Evolutionary conservation across 1,140 invertebrate genomes (phyloP), one percentile per base, ranked within the genome.

Genomic region (Globodera rostochiensis): DNA sequence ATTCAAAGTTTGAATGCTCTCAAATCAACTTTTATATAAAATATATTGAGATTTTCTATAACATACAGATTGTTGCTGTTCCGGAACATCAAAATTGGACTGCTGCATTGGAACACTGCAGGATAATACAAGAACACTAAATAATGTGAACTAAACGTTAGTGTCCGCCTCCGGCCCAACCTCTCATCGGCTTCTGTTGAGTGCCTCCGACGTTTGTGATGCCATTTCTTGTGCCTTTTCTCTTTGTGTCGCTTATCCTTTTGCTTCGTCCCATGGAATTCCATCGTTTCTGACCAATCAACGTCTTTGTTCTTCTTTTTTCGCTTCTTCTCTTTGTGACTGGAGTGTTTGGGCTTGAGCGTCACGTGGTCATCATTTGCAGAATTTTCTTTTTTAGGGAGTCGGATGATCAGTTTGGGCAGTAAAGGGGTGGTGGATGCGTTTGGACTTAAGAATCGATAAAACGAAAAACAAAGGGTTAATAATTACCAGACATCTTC

Each of bases 401-500:
- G 15, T 74, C 73, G 53, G 67, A 82, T 82, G 25, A 82, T 66
- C 45, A 82, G 45, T 82, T 82, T 82, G 21, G 81, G 81, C 64
- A 82, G 71, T 25, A 60, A 46, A 15, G 45, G 13, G 9, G 64
- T 21, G 66, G n/a, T 78, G 50, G 47, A 46, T 57, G 15, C 1
- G 13, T 66, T 36, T 36, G 36, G 57, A 36, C 19, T 11, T 1
- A 53, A 70, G 1, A 46, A 6, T 77, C 25, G n/a, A 49, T 74
- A 36, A 36, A 36, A 36, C 36, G 36, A 36, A 1, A 3, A 36
- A 77, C 25, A 45, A 36, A 77, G 73, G 73, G 11, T 13, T 74
- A 74, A 21, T 47, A 5, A 46, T 45, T 46, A 66, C 47, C 60
- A 46, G 15, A 9, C 66, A 19, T 77, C 36, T 64, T 49, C 47